Evolutionary conservation across 2,888 invertebrate genomes (phyloP).

Genomic region (Meganola albula): DNA sequence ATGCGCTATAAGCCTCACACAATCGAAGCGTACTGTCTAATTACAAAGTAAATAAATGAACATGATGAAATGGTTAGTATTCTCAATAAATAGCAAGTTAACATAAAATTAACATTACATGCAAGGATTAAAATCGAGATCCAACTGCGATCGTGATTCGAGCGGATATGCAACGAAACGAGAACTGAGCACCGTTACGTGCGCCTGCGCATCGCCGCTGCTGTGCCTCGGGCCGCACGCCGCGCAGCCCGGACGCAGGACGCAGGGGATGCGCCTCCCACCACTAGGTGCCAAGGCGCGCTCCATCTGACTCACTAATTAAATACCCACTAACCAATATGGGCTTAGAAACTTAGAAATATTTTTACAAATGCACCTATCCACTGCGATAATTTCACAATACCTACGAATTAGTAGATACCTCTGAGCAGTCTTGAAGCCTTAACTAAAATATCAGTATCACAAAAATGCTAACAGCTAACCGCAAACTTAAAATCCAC

Average conservation of each 20-base stretch:
- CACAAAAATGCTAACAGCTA: constrained; percentile 61
- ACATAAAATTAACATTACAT: constrained; percentile 23
- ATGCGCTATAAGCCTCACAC: constrained; percentile 70
- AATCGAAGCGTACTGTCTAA: constrained; percentile 46
- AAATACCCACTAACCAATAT: constrained; percentile 39
- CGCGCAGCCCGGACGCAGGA: constrained; percentile 30
- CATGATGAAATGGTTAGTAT: constrained; percentile 34
- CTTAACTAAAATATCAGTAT: constrained; percentile 64
- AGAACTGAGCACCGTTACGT: constrained; percentile 68
- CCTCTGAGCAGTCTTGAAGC: constrained; percentile 42
- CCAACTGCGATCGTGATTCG: constrained; percentile 32
- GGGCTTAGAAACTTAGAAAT: constrained; percentile 35
- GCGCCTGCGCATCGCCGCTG: constrained; percentile 33
- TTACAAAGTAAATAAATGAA: constrained; percentile 38
- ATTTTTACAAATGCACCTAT: constrained; percentile 44
- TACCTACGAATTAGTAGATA: constrained; percentile 38
- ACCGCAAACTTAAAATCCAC: constrained; percentile 46
- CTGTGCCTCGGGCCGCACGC: constrained; percentile 30
- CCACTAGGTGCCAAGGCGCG: constrained; percentile 28
- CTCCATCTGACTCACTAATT: constrained; percentile 39
- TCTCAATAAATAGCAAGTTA: constrained; percentile 38
- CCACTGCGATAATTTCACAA: constrained; percentile 29
- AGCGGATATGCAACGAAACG: constrained; percentile 52
- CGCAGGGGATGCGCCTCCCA: constrained; percentile 34
- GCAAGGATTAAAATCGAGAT: constrained; percentile 30